Base-by-base conservation (phyloP, 1,140 invertebrate genomes). In the Sitodiplosis mosellana region DNA sequence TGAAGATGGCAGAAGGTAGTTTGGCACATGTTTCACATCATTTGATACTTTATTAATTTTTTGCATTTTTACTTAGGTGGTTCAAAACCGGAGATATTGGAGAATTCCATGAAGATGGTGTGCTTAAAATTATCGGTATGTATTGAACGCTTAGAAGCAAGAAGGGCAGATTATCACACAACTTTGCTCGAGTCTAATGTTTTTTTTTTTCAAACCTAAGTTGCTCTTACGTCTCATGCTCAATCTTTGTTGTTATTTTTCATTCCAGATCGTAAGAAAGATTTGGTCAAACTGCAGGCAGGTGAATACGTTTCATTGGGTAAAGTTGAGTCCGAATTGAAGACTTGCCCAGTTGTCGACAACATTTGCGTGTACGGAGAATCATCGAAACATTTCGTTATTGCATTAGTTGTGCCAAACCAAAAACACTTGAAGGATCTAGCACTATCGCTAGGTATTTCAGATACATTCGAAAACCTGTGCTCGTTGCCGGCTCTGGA, bases 61-160 rank as follows among this genome's bases (percentile, higher is more conserved):
- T n/a, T n/a, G 52, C 68, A 80, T n/a, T n/a, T n/a, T n/a, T n/a
- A n/a, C n/a, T n/a, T n/a, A n/a, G n/a, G 49, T 95, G 91, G 86
- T 98, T 99, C 67, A 81, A 80, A 55, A 92, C 90, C 43, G 95
- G 95, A 3, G 95, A 99, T 68, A 90, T 99, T 69, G 93, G 85
- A 6, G 88, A 95, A 72, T 69, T 96, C 51, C 82, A 92, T 59
- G 67, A 74, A 21, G 91, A 98, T 69, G 95, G 95, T 38, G 83
- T 80, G 55, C 78, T 99, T 40, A 89, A 87, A 72, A 96, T 99
- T 57, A 97, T 99, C 59, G 94, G 91, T 93, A 65, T 62, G 69
- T 61, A n/a, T n/a, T n/a, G n/a, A n/a, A n/a, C n/a, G n/a, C n/a
- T n/a, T n/a, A n/a, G n/a, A n/a, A n/a, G n/a, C n/a, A n/a, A n/a